Conservation (phyloP, 2,113 vertebrate species). For the Thryonomys swinderianus region DNA sequence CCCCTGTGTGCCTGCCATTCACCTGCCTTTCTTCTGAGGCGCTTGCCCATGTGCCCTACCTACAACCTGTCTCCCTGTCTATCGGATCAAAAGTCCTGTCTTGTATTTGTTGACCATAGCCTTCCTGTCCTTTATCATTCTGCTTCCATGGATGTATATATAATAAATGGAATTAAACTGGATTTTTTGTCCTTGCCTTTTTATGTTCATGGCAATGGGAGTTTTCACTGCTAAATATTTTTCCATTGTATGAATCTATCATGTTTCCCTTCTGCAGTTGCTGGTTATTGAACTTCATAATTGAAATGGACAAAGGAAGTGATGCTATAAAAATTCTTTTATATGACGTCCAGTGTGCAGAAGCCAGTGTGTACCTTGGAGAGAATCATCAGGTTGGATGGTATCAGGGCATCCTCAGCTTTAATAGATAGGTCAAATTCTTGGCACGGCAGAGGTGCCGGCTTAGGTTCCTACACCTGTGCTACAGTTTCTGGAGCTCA, state of each 20-base stretch:
- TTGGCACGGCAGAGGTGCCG: background rate
- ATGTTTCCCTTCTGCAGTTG: background rate
- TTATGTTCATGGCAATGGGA: background rate
- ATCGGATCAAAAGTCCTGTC: background rate
- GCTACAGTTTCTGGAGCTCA: background rate
- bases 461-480: background rate
- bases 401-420: background rate
- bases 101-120: background rate
- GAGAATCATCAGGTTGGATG: background rate
- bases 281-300: background rate
- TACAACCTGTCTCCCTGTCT: too few relatives aligned
- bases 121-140: background rate
- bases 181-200: constrained; percentile 25
- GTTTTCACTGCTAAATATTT: background rate
- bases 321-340: background rate
- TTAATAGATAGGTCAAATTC: background rate
- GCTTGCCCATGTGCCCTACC: background rate
- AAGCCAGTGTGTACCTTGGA: background rate
- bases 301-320: constrained; percentile 35
- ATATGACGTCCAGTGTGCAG: background rate
- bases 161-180: constrained; percentile 59
- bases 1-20: background rate
- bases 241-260: background rate
- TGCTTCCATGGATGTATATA: constrained; percentile 31
- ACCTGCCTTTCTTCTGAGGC: background rate